These are phyloP conservation scores for Spermophilus dauricus DNA, from an alignment of 2,113 vertebrate genomes.

Conservation along the genomic window DNA sequence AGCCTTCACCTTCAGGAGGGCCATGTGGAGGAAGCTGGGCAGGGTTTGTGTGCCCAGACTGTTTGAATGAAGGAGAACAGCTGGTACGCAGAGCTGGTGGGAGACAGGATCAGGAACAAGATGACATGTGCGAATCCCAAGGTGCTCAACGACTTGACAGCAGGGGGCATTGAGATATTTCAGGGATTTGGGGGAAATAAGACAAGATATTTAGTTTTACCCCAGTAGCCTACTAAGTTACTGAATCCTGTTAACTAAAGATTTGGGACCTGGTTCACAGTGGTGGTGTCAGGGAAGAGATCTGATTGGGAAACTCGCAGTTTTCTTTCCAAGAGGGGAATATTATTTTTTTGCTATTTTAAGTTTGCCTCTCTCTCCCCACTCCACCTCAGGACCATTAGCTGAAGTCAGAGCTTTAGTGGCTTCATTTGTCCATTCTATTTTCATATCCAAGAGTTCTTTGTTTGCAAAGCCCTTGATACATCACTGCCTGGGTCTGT, in stretches of 20 bases:
- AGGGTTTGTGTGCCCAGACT: background rate
- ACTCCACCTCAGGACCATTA: background rate
- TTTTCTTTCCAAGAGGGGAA: background rate
- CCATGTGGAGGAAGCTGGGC: accelerated
- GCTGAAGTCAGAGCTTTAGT: background rate
- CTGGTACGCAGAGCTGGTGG: background rate
- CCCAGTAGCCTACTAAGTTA: background rate
- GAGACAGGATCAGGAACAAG: background rate
- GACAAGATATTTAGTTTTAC: background rate
- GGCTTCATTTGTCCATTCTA: background rate
- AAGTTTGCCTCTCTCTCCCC: background rate
- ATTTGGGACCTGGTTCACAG: background rate
- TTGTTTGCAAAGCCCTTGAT: background rate
- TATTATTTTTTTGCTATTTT: background rate
- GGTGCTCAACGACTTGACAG: background rate
- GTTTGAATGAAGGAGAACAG: background rate
- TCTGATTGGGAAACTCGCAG: background rate
- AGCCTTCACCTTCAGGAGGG: background rate
- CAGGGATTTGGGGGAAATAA: background rate
- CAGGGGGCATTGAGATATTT: background rate
- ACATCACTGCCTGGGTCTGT: background rate
- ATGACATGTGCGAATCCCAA: background rate
- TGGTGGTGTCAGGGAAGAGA: background rate
- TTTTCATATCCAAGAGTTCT: background rate
- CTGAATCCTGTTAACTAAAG: background rate